Evolutionary conservation across 2,888 invertebrate genomes (phyloP).

Genomic region (Drosophila diplacantha): DNA sequence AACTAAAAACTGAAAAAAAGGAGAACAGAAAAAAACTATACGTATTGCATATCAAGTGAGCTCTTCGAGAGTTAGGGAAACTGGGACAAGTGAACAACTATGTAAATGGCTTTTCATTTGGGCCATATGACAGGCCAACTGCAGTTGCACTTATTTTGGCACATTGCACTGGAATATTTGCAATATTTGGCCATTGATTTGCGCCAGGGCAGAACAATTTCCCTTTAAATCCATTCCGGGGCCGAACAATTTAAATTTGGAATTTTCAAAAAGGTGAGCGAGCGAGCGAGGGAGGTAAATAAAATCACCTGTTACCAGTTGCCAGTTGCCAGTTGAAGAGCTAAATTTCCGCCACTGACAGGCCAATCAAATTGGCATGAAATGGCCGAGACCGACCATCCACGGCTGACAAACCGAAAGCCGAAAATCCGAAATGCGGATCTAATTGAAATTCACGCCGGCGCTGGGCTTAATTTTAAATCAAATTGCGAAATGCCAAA

Average conservation of each 20-base stretch:
- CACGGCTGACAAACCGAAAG: constrained; percentile 1
- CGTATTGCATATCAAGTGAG: constrained; percentile 61
- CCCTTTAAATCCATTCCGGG: constrained; percentile 21
- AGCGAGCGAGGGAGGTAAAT: constrained; percentile 38
- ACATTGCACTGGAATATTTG: constrained; percentile 37
- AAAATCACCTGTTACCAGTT: constrained; percentile 43
- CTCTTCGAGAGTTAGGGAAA: constrained; percentile 9
- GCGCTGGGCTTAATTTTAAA: constrained; percentile 57
- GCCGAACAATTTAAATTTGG: constrained; percentile 35
- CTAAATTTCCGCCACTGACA: constrained; percentile 33
- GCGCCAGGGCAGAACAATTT: neutral
- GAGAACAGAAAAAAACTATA: constrained; percentile 11
- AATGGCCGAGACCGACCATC: constrained; percentile 35
- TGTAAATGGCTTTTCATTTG: constrained; percentile 62
- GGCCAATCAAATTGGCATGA: constrained; percentile 64
- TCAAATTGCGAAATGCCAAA: constrained; percentile 61
- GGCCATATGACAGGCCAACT: constrained; percentile 40
- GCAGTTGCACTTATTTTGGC: constrained; percentile 27
- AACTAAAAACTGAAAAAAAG: constrained; percentile 7
- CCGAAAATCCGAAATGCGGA: constrained; percentile 20
- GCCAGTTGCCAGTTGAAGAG: constrained; percentile 32
- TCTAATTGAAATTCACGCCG: constrained; percentile 63
- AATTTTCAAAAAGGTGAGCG: constrained; percentile 9
- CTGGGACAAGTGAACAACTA: constrained; percentile 49
- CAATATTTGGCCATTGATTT: constrained; percentile 45